A percentile compares a stretch with the other conserved stretches of the same genome.
phyloP scores from a whole-genome alignment of 2,888 invertebrate species.

The Drymonia ruficornis region DNA sequence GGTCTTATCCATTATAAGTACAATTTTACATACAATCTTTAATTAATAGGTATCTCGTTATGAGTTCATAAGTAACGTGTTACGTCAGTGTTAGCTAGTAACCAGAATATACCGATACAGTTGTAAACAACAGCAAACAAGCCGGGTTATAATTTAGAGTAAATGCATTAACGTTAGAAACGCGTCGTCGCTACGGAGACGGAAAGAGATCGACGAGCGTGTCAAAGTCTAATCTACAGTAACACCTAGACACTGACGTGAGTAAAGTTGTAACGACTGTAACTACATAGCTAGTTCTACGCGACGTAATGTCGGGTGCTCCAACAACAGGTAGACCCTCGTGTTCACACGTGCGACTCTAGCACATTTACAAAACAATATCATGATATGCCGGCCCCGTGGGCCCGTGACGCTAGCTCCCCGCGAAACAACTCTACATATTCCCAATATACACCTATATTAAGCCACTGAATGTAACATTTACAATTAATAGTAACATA shows the following conservation, averaged over 20 bases:
- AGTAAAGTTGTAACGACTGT: constrained; percentile 58
- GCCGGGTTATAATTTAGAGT: constrained; percentile 62
- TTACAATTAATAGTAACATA: constrained; percentile 64
- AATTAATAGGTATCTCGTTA: constrained; percentile 49
- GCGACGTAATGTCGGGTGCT: constrained; percentile 65
- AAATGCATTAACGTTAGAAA: constrained; percentile 63
- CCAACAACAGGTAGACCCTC: constrained; percentile 60
- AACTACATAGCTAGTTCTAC: constrained; percentile 73
- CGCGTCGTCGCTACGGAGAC: constrained; percentile 57
- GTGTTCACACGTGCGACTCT: constrained; percentile 52
- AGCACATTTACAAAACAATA: constrained; percentile 71
- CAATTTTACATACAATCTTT: constrained; percentile 65
- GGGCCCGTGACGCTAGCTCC: constrained; percentile 30
- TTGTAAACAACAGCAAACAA: constrained; percentile 64
- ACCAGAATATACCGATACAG: constrained; percentile 53
- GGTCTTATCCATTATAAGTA: constrained; percentile 77
- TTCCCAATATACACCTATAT: constrained; percentile 67
- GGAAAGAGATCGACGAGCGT: constrained; percentile 51
- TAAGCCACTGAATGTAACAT: constrained; percentile 71
- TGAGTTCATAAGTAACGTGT: constrained; percentile 52
- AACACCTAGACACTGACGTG: constrained; percentile 76
- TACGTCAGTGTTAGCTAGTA: constrained; percentile 47
- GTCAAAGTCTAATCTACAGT: constrained; percentile 62
- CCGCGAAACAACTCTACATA: constrained; percentile 56
- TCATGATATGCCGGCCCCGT: constrained; percentile 66